Evolutionary conservation across 2,797 vertebrate species (phyloP).

Genomic region (Poecilia velifera): DNA sequence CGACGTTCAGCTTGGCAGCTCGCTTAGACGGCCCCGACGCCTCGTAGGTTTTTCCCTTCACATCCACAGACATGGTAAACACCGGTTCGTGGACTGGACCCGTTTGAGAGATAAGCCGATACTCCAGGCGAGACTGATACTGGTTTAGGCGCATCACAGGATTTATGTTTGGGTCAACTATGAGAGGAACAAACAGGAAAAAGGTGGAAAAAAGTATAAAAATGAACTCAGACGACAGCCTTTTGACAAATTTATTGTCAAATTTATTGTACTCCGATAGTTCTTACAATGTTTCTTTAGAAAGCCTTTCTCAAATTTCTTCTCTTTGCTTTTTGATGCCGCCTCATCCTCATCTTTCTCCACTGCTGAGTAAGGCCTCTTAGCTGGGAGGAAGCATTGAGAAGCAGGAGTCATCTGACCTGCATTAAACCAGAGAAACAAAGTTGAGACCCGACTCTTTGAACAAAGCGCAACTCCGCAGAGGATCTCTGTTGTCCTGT

Average conservation of each 20-base stretch:
- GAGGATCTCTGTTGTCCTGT: background rate
- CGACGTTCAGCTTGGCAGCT: slow-evolving; percentile 92
- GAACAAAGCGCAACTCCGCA: background rate
- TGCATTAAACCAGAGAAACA: slow-evolving; percentile 46
- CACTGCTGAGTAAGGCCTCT: slow-evolving; percentile 85
- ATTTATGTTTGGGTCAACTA: slow-evolving; percentile 93
- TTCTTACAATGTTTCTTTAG: slow-evolving; percentile 76
- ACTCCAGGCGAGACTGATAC: slow-evolving; percentile 91
- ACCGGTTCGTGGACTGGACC: slow-evolving; percentile 95
- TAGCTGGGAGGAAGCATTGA: slow-evolving; percentile 82
- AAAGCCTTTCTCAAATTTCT: slow-evolving; percentile 86
- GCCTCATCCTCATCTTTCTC: slow-evolving; percentile 86
- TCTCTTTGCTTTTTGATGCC: slow-evolving; percentile 90
- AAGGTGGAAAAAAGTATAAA: background rate
- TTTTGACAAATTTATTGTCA: background rate
- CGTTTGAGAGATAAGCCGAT: slow-evolving; percentile 90
- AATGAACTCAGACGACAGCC: background rate
- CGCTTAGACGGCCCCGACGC: slow-evolving; percentile 93
- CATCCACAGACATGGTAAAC: slow-evolving; percentile 95
- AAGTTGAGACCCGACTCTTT: background rate
- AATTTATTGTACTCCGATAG: background rate
- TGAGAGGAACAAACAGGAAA: slow-evolving; percentile 8
- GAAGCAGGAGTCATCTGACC: slow-evolving; percentile 87
- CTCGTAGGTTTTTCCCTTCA: slow-evolving; percentile 89
- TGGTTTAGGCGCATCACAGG: slow-evolving; percentile 98